Evolutionary conservation across 35 echinoderm and acorn worm species (phyloP).

Genomic region (Lytechinus variegatus): DNA sequence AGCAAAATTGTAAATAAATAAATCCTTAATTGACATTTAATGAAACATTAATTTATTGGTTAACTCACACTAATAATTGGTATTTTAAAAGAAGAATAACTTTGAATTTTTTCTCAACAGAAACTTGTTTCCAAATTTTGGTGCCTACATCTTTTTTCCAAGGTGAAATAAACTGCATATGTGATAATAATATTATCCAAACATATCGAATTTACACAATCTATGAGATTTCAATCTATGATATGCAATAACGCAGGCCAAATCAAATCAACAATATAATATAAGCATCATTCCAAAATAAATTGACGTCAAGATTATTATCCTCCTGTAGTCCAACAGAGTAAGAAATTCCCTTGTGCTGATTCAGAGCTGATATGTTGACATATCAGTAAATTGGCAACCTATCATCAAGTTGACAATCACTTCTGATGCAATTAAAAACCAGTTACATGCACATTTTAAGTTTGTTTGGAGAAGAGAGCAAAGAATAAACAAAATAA

Average conservation of each 20-base stretch:
- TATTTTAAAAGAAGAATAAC: no score
- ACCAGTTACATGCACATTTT: not conserved
- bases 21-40: no score
- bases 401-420: not conserved
- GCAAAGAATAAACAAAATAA: not conserved
- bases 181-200: no score
- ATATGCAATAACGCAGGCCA: not conserved
- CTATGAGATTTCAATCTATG: not conserved
- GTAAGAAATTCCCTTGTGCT: not conserved
- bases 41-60: no score
- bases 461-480: not conserved
- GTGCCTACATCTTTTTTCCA: not conserved
- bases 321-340: not conserved
- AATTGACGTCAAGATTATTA: slow-evolving; percentile 5
- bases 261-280: not conserved
- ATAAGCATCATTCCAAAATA: not conserved
- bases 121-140: not conserved
- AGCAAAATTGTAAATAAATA: no score
- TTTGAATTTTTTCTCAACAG: no score
- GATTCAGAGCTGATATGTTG: not conserved
- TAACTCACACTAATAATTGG: no score
- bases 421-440: slow-evolving; percentile 4
- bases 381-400: not conserved
- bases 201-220: not conserved
- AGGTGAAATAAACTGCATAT: not conserved